These are phyloP conservation scores for Oryzias sinensis DNA, from an alignment of 2,797 vertebrate genomes.

Conservation along the genomic window DNA sequence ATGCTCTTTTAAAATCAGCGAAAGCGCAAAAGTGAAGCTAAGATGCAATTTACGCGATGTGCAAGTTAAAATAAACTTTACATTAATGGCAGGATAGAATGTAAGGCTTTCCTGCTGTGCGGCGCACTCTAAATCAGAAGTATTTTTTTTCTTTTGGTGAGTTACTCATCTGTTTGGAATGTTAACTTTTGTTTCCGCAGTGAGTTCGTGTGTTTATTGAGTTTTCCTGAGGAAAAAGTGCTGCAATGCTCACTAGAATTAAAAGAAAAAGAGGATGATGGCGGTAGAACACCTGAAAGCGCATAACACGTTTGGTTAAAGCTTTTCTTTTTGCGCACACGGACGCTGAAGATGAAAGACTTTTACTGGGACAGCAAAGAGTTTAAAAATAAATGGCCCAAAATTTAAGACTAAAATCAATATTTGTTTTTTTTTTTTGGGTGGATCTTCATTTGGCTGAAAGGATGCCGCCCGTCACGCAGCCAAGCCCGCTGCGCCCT, in stretches of 20 bases:
- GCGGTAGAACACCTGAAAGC: too few relatives aligned
- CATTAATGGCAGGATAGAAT: neutral
- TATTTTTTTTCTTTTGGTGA: neutral
- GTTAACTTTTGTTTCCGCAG: slow-evolving; percentile 3
- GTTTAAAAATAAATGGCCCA: too few relatives aligned
- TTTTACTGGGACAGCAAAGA: too few relatives aligned
- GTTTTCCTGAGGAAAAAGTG: neutral
- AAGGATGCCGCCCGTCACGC: slow-evolving; percentile 3
- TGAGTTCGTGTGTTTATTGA: neutral
- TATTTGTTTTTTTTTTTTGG: neutral
- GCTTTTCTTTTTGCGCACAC: too few relatives aligned
- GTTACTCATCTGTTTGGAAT: neutral
- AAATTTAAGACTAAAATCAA: neutral
- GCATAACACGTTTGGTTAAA: too few relatives aligned
- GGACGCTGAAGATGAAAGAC: too few relatives aligned
- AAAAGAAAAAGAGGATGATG: neutral
- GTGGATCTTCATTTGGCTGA: neutral
- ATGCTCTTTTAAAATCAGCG: too few relatives aligned
- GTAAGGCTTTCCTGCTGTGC: neutral
- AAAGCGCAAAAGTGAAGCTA: too few relatives aligned
- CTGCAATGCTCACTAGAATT: too few relatives aligned
- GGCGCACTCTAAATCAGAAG: neutral
- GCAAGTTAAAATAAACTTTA: neutral
- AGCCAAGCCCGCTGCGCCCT: slow-evolving; percentile 18
- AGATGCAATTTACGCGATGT: too few relatives aligned